Percentiles rank a stretch among this genome's conserved stretches.
These are phyloP conservation scores for Remorina albescens DNA, from an alignment of 2,797 vertebrate species.

Conservation along the genomic window DNA sequence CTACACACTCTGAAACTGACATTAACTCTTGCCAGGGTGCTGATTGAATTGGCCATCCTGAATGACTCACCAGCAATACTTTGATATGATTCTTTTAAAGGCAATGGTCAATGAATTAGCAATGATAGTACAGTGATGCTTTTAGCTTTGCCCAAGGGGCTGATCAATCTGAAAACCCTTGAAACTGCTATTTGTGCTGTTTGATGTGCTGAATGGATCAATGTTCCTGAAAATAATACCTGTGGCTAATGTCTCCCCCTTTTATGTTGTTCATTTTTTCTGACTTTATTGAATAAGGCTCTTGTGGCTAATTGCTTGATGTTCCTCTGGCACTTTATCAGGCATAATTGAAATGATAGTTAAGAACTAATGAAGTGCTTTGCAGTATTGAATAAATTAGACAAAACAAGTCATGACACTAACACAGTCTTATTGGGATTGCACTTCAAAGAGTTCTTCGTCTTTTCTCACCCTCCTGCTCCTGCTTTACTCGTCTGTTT, in stretches of 20 bases:
- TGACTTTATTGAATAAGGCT: constrained; percentile 16
- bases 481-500: background rate
- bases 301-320: constrained; percentile 14
- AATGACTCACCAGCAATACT: background rate
- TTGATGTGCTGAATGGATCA: background rate
- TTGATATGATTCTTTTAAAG: no score
- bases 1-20: background rate
- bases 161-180: background rate
- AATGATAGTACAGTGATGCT: background rate
- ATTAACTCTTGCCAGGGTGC: constrained; percentile 1
- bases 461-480: constrained; percentile 1
- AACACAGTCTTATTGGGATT: background rate
- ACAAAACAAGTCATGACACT: constrained; percentile 5
- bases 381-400: constrained; percentile 20
- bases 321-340: constrained; percentile 9
- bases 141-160: background rate
- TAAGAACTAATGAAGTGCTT: constrained; percentile 14
- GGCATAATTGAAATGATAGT: constrained; percentile 19
- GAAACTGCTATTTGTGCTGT: background rate
- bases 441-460: constrained; percentile 9
- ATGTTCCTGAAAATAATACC: background rate
- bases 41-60: background rate
- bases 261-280: background rate
- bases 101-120: background rate
- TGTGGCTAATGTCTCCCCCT: background rate